A percentile compares a stretch with the other conserved stretches of the same genome.
These are phyloP conservation scores for Pangasius sanitwongsei DNA, from an alignment of 2,797 vertebrate species.

Conservation along the genomic window DNA sequence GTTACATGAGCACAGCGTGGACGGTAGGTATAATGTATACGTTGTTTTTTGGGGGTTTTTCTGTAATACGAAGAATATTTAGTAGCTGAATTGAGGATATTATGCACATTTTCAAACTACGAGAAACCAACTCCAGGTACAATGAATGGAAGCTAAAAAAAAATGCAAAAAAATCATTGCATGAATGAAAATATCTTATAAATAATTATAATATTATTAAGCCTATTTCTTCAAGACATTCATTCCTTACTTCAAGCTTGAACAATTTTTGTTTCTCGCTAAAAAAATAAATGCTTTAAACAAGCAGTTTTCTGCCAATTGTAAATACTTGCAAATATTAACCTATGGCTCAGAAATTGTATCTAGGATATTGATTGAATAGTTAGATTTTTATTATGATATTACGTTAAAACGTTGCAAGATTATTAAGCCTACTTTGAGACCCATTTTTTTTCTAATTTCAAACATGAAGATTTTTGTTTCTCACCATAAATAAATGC, in stretches of 20 bases:
- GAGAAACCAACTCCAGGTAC: not conserved
- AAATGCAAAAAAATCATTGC: not conserved
- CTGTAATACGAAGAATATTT: not conserved
- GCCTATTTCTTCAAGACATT: not conserved
- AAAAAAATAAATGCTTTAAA: not conserved
- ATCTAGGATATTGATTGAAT: not conserved
- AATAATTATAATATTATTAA: not conserved
- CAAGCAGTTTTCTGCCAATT: too few relatives aligned
- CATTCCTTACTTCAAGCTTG: not conserved
- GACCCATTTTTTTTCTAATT: too few relatives aligned
- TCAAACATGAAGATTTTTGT: too few relatives aligned
- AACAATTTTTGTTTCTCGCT: not conserved
- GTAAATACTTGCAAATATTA: too few relatives aligned
- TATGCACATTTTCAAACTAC: not conserved
- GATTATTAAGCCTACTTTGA: not conserved
- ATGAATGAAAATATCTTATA: not conserved
- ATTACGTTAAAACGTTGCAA: not conserved
- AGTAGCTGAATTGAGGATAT: conserved; percentile 8
- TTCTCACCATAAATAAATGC: not conserved
- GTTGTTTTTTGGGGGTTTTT: not conserved
- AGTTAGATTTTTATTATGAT: not conserved
- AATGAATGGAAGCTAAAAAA: not conserved
- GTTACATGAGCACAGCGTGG: conserved; percentile 13
- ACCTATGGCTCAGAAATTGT: not conserved
- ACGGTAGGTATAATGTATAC: conserved; percentile 35